Evolutionary conservation across 2,113 vertebrate genomes (phyloP), one percentile per base, ranked within the genome.

Genomic region (Syrmaticus mikado): DNA sequence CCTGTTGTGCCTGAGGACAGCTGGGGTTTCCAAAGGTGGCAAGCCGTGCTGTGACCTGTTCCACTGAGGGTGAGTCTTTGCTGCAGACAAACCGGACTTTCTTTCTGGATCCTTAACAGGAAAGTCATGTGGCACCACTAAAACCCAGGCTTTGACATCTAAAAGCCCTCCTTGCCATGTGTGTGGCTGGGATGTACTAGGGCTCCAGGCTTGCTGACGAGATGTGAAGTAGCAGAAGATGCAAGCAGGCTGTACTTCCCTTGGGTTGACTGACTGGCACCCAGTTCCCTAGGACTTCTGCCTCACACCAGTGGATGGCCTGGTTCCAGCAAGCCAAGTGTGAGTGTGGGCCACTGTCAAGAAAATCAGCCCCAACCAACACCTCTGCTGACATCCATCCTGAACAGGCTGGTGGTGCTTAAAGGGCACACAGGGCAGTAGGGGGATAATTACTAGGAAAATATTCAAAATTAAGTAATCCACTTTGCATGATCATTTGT

Each of bases 1-100:
- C 96, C 78, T 0, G 1, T 34, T 78, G 80, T 1, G 87, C 90
- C 81, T 79, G 74, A 32, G 91, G 87, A 92, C 50, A 65, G 61
- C 61, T 94, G 78, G 66, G 45, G 13, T 70, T 95, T 95, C 90
- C 90, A 88, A 88, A 88, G 87, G 61, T 91, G 79, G 73, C 90
- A 84, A 75, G 92, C 38, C 50, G 52, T 0, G 1, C 41, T 68
- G 36, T 46, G 85, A 45, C 80, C 58, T 0, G 3, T 66, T 91
- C 45, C 64, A 73, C 38, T 5, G 19, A 61, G 79, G 64, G 75
- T 8, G 13, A 90, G 50, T 72, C 65, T 46, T 92, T 61, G n/a
- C 55, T 77, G 60, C 75, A 85, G 67, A 76, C 5, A 27, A 94
- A 62, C 85, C 90, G 79, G 87, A 94, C 94, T 85, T 85, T 89